Base-by-base conservation (phyloP, 1,140 invertebrate genomes). In the Atta texana region DNA sequence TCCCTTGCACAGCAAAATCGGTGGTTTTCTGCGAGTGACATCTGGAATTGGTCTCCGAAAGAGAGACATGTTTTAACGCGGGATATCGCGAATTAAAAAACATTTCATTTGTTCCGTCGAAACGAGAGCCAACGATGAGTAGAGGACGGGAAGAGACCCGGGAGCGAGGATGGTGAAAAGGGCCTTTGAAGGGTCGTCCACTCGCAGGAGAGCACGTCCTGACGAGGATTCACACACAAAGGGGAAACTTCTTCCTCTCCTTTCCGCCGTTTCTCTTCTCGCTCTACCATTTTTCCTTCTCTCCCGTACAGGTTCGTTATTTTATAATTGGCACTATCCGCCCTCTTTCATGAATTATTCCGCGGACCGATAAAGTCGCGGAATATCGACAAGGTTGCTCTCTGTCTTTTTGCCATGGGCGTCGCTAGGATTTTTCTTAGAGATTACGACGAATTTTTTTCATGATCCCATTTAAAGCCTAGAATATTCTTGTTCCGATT, bases 241-340 rank as follows among this genome's bases (percentile, higher is more conserved):
- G 89, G 82, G 86, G 76, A 91, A 91, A 92, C 75, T 71, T 91
- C 88, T 89, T 87, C 77, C 84, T 81, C 80, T 74, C 69, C 68
- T 72, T 84, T 84, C 61, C 64, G 31, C 24, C 66, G 16, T 75
- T 78, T 63, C 77, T n/a, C 39, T 21, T 21, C 55, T 81, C 72
- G 72, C 85, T 74, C 85, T 87, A 78, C 63, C 88, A 89, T 84
- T 71, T 53, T 59, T 81, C 72, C 75, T 82, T 74, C 77, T 87
- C 75, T 80, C 80, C 63, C 77, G 72, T 66, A 24, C 72, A 28
- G 87, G 89, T 93, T 93, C 92, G 91, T 93, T 93, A 93, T 92
- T 93, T 93, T 92, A 93, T 93, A 93, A 93, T 93, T 93, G 92
- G 92, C 92, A 93, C 92, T 92, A 93, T 93, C 92, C 89, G 88